Evolutionary conservation across 2,888 invertebrate species (phyloP).

Genomic region (Diarsia mendica): DNA sequence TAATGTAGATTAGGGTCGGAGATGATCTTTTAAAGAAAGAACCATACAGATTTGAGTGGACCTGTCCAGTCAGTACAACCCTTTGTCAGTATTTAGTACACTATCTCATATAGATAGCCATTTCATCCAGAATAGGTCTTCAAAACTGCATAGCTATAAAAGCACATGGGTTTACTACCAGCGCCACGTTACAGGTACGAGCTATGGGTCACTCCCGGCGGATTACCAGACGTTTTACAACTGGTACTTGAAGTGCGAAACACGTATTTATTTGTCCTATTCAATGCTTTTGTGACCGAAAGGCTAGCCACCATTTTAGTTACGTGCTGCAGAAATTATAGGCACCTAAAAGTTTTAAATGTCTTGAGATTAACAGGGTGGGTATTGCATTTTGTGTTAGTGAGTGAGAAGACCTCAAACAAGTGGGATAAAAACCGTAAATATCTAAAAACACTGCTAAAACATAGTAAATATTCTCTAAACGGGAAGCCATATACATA

Average conservation of each 20-base stretch:
- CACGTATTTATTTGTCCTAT: conserved; percentile 52
- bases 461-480: too few species aligned
- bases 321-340: conserved; percentile 12
- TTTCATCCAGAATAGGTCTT: conserved; percentile 49
- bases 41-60: too few species aligned
- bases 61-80: too few species aligned
- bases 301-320: conserved; percentile 19
- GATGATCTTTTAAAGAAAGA: too few species aligned
- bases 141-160: conserved; percentile 65
- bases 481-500: too few species aligned
- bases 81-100: background rate
- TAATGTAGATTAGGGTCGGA: too few species aligned
- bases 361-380: background rate
- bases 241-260: conserved; percentile 34
- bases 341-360: background rate
- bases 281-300: conserved; percentile 37
- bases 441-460: too few species aligned
- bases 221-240: conserved; percentile 44
- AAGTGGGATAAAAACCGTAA: too few species aligned
- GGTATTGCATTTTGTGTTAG: background rate
- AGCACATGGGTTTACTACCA: conserved; percentile 59
- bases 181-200: conserved; percentile 55
- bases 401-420: background rate
- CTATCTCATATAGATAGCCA: background rate
- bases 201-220: conserved; percentile 30